phyloP scores from a whole-genome alignment of 1,140 invertebrate species.

The Nylanderia fulva region DNA sequence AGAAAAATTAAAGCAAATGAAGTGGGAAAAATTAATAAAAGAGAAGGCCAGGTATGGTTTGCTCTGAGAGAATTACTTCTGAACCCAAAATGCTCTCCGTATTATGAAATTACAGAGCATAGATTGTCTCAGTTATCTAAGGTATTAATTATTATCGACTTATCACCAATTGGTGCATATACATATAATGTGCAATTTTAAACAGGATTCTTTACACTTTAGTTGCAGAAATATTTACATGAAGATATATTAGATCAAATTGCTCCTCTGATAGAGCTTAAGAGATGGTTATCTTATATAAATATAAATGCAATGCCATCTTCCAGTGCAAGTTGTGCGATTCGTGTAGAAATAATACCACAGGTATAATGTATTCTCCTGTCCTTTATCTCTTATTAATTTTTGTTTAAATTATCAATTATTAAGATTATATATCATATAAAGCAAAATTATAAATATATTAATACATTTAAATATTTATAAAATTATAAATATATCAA shows the following conservation, averaged over 20 bases:
- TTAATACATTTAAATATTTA: too few relatives aligned
- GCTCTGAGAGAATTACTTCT: slow-evolving; percentile 89
- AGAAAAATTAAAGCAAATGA: slow-evolving; percentile 85
- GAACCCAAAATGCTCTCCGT: slow-evolving; percentile 87
- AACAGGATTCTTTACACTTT: neutral
- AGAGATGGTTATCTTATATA: slow-evolving; percentile 89
- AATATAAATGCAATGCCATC: slow-evolving; percentile 76
- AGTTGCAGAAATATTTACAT: slow-evolving; percentile 88
- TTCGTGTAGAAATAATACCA: slow-evolving; percentile 88
- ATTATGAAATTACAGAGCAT: slow-evolving; percentile 90
- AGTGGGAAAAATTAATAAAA: slow-evolving; percentile 87
- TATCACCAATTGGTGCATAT: neutral
- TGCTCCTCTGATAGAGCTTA: slow-evolving; percentile 90
- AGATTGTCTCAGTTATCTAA: slow-evolving; percentile 88
- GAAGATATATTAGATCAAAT: slow-evolving; percentile 91
- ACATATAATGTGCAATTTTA: neutral
- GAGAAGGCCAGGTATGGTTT: slow-evolving; percentile 91
- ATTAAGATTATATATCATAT: neutral
- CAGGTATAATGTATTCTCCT: slow-evolving; percentile 76
- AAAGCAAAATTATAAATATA: neutral
- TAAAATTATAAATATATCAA: neutral
- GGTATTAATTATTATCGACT: slow-evolving; percentile 78
- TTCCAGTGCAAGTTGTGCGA: slow-evolving; percentile 75
- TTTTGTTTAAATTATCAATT: neutral
- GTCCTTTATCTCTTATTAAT: neutral